Base-by-base conservation (phyloP, 1,140 invertebrate species). In the Papilio polyxenes region DNA sequence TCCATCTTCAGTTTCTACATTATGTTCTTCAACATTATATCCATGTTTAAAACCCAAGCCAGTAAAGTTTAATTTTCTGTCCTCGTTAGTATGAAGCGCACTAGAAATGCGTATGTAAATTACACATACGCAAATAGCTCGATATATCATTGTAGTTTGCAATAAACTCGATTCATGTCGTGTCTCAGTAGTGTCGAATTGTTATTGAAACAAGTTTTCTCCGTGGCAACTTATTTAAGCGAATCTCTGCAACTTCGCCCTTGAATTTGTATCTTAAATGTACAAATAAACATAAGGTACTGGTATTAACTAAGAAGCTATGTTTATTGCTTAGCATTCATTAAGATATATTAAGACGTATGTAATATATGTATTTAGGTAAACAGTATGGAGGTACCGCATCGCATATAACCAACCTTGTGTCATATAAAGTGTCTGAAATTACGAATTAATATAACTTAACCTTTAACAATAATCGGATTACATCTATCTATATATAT, bases 1-100 rank as follows among this genome's bases (percentile, higher is more conserved):
- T 8, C 95, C 96, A 94, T 97, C 97, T 80, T 95, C 93, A 8
- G 96, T 96, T 23, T 82, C 83, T 2, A 96, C 92, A 23, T 91
- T 86, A 82, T 95, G 93, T 74, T 91, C 91, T 89, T 96, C 95
- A 1, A 92, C 92, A 3, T 90, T 87, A 82, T 96, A 96, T 9
- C 96, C 96, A 31, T 93, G 89, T 81, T 90, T 84, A 74, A 77
- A 77, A n/a, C 94, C 93, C 20, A 95, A 79, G 17, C 80, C 72
- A 0, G 77, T 83, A 51, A 87, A 89, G 40, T 85, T 86, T 56
- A 83, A 80, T 59, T 37, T 83, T 0, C 44, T 65, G 59, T 85
- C 81, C 82, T 85, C 69, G 48, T 79, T 56, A 17, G 9, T 56
- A 31, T 20, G 6, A 17, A 20, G 0, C 17, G 53, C 51, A 40